Percentiles rank a stretch among this genome's conserved stretches.
phyloP scores from a whole-genome alignment of 2,797 vertebrate genomes.

The Sebastes baramenuke region DNA sequence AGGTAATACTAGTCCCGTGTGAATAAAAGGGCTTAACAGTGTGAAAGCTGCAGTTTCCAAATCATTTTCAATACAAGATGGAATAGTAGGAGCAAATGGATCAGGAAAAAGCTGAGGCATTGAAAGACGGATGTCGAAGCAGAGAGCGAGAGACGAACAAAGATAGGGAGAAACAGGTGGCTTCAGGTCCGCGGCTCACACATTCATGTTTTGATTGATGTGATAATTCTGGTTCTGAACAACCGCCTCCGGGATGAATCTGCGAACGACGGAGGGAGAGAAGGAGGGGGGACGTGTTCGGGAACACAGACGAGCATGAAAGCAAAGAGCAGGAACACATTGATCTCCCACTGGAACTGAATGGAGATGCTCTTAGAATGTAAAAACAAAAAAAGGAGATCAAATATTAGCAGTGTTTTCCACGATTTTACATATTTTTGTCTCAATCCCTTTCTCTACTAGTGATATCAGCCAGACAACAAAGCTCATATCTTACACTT shows the following conservation, averaged over 20 bases:
- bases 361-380: constrained; percentile 1
- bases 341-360: constrained; percentile 18
- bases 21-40: neutral
- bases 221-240: constrained; percentile 75
- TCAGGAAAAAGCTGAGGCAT: neutral
- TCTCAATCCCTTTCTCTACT: neutral
- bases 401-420: constrained; percentile 2
- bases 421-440: constrained; percentile 6
- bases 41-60: neutral
- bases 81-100: neutral
- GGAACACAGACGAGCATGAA: constrained; percentile 41
- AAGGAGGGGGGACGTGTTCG: neutral
- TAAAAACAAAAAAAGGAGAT: neutral
- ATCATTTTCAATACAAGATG: neutral
- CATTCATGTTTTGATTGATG: constrained; percentile 71
- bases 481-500: neutral
- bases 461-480: neutral
- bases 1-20: neutral
- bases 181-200: constrained; percentile 40
- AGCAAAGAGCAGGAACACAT: constrained; percentile 23
- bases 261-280: neutral
- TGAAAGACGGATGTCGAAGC: constrained; percentile 13
- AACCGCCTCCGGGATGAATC: constrained; percentile 50
- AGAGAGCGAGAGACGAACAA: neutral
- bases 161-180: constrained; percentile 50